Evolutionary conservation across 2,797 vertebrate genomes (phyloP).

Genomic region (Mormyrus hasselquistii): DNA sequence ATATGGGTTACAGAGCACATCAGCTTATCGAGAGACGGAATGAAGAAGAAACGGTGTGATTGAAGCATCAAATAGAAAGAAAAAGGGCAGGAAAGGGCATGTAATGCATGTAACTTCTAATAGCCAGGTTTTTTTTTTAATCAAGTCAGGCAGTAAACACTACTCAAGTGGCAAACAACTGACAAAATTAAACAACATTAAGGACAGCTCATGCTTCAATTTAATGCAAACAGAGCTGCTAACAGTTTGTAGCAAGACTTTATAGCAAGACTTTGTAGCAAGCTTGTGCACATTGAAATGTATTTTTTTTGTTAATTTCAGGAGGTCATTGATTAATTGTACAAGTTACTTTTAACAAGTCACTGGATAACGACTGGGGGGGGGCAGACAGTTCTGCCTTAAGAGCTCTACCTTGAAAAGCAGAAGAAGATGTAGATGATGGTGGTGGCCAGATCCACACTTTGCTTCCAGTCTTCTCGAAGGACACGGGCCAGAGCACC

Average conservation of each 20-base stretch:
- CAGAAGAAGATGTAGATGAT: slow-evolving; percentile 91
- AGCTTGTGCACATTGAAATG: not conserved
- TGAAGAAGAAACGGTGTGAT: not conserved
- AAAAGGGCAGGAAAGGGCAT: not conserved
- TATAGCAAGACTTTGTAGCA: not conserved
- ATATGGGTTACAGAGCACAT: not conserved
- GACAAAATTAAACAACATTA: not conserved
- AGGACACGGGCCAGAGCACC: slow-evolving; percentile 82
- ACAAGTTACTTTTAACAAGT: not conserved
- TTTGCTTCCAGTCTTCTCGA: slow-evolving; percentile 91
- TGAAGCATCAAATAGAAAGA: not conserved
- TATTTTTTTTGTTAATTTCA: not conserved
- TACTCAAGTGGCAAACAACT: not conserved
- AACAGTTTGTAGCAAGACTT: not conserved
- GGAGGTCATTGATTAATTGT: not conserved
- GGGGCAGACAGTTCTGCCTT: not conserved
- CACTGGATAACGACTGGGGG: not conserved
- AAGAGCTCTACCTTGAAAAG: slow-evolving; percentile 76
- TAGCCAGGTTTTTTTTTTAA: not conserved
- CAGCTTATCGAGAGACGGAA: not conserved
- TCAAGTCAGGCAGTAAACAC: not conserved
- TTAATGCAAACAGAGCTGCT: not conserved
- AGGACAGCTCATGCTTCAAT: not conserved
- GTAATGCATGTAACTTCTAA: not conserved
- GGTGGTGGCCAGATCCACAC: slow-evolving; percentile 85